Percentiles rank a stretch among this genome's conserved stretches.
Conservation (phyloP, 2,797 vertebrate genomes). For the Enoplosus armatus region DNA sequence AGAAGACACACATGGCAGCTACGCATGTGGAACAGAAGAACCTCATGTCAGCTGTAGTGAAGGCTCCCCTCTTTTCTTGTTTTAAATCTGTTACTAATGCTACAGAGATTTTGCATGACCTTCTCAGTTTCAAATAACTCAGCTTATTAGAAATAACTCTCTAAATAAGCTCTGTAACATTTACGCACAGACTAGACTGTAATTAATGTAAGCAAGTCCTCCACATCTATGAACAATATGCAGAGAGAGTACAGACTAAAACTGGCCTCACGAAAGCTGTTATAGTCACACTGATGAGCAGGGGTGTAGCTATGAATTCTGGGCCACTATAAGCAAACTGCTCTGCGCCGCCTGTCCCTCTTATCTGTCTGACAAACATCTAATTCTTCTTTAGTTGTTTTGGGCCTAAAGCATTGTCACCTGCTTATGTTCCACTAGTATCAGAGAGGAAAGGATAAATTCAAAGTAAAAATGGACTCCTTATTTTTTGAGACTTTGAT, state of each 20-base stretch:
- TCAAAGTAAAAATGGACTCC: background rate
- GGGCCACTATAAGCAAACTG: background rate
- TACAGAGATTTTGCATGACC: background rate
- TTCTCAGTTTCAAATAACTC: constrained; percentile 26
- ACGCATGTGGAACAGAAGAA: constrained; percentile 1
- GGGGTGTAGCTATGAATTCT: background rate
- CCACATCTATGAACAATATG: constrained; percentile 3
- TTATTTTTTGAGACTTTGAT: background rate
- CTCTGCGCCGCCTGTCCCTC: background rate
- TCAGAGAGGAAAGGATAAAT: background rate
- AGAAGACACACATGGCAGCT: constrained; percentile 1
- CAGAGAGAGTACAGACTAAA: constrained; percentile 4
- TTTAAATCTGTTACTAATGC: constrained; percentile 28
- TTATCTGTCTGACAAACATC: constrained; percentile 2
- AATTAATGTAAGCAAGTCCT: constrained; percentile 16
- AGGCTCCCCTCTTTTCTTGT: background rate
- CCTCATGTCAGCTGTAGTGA: background rate
- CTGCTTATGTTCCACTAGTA: background rate
- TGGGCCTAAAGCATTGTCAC: background rate
- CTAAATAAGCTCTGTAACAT: constrained; percentile 27
- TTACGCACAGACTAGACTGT: constrained; percentile 7
- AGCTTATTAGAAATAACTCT: too few species aligned
- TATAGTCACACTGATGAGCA: background rate
- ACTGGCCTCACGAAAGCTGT: background rate
- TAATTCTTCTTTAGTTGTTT: background rate